Percentiles rank a stretch among this genome's conserved stretches.
Evolutionary conservation across 2,113 vertebrate species (phyloP).

Genomic region (Microtus pennsylvanicus): DNA sequence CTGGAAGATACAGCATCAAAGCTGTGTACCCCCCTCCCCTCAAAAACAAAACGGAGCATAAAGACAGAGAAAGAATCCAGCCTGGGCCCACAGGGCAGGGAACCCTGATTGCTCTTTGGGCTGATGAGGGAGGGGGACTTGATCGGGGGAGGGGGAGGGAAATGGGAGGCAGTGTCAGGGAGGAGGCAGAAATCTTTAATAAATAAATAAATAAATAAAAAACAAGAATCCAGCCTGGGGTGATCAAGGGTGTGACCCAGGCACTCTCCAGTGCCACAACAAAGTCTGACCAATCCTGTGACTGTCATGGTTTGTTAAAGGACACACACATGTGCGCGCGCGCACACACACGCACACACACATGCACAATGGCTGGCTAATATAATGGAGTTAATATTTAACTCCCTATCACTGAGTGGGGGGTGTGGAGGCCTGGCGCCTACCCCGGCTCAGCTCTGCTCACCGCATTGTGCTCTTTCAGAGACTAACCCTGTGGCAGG

Average conservation of each 20-base stretch:
- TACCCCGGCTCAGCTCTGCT: background rate
- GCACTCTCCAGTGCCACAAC: conserved; percentile 61
- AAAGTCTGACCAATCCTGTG: conserved; percentile 65
- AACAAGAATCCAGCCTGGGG: conserved; percentile 67
- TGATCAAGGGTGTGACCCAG: conserved; percentile 65
- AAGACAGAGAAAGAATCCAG: conserved; percentile 74
- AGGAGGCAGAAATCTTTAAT: too few species aligned
- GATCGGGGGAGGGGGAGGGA: too few species aligned
- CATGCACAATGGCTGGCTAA: background rate
- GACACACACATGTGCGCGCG: background rate
- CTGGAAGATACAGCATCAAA: conserved; percentile 68
- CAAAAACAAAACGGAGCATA: background rate
- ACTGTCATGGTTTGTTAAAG: conserved; percentile 62
- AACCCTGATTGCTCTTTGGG: too few species aligned
- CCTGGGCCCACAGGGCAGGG: background rate
- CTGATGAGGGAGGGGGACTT: too few species aligned
- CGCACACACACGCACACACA: too few species aligned
- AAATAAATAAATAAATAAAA: too few species aligned
- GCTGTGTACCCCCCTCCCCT: background rate
- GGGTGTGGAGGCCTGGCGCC: background rate
- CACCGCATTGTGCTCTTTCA: too few species aligned
- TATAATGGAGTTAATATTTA: background rate
- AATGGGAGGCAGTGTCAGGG: too few species aligned
- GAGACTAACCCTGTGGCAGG: background rate
- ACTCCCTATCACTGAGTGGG: background rate